phyloP scores from a whole-genome alignment of 2,113 vertebrate genomes.

The Tautogolabrus adspersus region DNA sequence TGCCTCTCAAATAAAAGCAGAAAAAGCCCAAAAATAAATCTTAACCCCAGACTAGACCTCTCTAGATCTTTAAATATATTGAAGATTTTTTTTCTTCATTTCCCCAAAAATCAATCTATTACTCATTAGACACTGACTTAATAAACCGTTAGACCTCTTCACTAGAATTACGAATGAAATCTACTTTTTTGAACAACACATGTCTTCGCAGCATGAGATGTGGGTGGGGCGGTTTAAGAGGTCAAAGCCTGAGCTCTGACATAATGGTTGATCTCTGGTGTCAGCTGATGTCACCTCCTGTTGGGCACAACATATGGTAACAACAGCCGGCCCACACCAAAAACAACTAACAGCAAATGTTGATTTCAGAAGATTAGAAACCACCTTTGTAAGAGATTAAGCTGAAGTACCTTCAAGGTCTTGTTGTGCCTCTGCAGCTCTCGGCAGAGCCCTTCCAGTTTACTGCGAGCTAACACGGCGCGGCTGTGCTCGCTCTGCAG shows the following conservation, averaged over 20 bases:
- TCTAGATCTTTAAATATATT: too few relatives aligned
- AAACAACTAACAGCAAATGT: not conserved
- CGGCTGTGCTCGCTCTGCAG: slow-evolving; percentile 96
- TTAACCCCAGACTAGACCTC: too few relatives aligned
- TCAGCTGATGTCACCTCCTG: slow-evolving; percentile 54
- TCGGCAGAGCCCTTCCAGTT: slow-evolving; percentile 94
- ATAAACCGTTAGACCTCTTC: not conserved
- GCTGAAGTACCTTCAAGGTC: slow-evolving; percentile 90
- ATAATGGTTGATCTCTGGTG: slow-evolving; percentile 25
- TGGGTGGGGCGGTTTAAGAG: slow-evolving; percentile 2
- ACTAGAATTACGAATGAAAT: not conserved
- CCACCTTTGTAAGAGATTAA: not conserved
- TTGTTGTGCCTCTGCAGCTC: slow-evolving; percentile 99
- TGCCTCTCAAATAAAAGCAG: too few relatives aligned
- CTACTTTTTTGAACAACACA: not conserved
- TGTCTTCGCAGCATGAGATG: not conserved
- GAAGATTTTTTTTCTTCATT: too few relatives aligned
- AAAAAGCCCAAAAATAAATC: too few relatives aligned
- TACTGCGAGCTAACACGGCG: slow-evolving; percentile 94
- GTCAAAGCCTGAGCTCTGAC: slow-evolving; percentile 44
- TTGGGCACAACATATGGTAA: slow-evolving; percentile 38
- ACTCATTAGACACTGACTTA: too few relatives aligned
- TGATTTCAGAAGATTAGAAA: not conserved
- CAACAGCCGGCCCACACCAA: slow-evolving; percentile 19
- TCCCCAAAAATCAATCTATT: too few relatives aligned